These are phyloP conservation scores for Melanotaenia parkinsoni DNA, from an alignment of 2,797 vertebrate genomes.

Conservation along the genomic window DNA sequence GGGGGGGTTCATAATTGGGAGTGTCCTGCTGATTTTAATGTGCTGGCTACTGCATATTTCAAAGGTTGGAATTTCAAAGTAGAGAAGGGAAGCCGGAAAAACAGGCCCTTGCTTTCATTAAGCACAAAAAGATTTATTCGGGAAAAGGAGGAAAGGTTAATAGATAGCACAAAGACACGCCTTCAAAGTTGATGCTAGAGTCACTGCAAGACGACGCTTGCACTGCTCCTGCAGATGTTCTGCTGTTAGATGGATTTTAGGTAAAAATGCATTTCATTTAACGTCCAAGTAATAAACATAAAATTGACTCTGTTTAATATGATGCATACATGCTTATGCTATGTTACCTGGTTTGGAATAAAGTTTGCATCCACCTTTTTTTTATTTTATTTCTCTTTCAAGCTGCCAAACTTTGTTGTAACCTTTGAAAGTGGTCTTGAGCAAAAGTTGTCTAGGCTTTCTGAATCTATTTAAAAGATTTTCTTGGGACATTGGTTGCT, in stretches of 20 bases:
- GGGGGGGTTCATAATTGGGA: slow-evolving; percentile 57
- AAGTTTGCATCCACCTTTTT: too few relatives aligned
- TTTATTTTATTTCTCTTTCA: too few relatives aligned
- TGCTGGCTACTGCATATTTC: slow-evolving; percentile 36
- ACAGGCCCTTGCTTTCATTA: slow-evolving; percentile 13
- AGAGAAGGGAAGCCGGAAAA: not conserved
- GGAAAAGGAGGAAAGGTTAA: not conserved
- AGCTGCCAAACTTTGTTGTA: too few relatives aligned
- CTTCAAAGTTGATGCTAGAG: not conserved
- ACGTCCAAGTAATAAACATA: not conserved
- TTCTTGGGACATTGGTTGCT: too few relatives aligned
- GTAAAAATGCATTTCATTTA: not conserved
- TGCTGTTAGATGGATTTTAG: not conserved
- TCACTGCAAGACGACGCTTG: not conserved
- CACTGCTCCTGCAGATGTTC: not conserved
- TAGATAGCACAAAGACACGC: not conserved
- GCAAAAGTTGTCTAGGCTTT: too few relatives aligned
- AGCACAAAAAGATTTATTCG: slow-evolving; percentile 11
- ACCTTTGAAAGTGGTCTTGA: too few relatives aligned
- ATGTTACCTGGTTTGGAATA: too few relatives aligned
- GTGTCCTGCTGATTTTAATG: slow-evolving; percentile 48
- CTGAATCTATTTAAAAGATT: too few relatives aligned
- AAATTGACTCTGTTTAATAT: not conserved
- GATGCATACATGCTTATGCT: not conserved
- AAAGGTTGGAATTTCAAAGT: slow-evolving; percentile 37